These are phyloP conservation scores for Upupa epops DNA, from an alignment of 2,113 vertebrate genomes.

Conservation along the genomic window DNA sequence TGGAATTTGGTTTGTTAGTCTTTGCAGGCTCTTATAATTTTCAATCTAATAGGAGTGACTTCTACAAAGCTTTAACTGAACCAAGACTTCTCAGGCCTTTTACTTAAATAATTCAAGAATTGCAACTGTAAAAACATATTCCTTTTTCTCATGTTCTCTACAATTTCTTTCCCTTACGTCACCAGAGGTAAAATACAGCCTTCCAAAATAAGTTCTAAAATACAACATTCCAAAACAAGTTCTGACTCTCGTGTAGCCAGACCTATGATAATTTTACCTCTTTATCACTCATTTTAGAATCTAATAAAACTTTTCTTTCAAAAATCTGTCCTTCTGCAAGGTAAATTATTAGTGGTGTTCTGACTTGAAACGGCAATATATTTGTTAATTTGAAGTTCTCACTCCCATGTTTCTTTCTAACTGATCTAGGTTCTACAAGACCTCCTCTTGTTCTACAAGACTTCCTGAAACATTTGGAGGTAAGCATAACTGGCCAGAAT, in stretches of 20 bases:
- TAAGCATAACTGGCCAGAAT: neutral
- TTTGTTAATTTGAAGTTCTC: neutral
- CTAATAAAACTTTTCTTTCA: neutral
- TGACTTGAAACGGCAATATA: neutral
- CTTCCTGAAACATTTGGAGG: neutral
- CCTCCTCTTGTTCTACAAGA: neutral
- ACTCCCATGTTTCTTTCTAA: neutral
- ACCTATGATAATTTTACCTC: neutral
- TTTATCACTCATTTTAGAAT: neutral
- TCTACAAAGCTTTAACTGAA: neutral
- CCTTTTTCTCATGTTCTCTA: neutral
- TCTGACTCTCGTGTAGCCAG: neutral
- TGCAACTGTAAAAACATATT: neutral
- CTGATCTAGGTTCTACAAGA: neutral
- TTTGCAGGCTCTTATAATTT: neutral
- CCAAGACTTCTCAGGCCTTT: neutral
- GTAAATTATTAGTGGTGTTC: neutral
- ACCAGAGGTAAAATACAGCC: neutral
- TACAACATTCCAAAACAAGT: neutral
- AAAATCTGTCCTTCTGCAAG: neutral
- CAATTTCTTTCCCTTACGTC: neutral
- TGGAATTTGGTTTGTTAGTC: neutral
- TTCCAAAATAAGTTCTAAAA: neutral
- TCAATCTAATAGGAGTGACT: neutral
- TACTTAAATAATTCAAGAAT: neutral